Percentiles rank a stretch among this genome's conserved stretches.
phyloP scores from a whole-genome alignment of 2,797 vertebrate genomes.

The Macroramphosus scolopax region DNA sequence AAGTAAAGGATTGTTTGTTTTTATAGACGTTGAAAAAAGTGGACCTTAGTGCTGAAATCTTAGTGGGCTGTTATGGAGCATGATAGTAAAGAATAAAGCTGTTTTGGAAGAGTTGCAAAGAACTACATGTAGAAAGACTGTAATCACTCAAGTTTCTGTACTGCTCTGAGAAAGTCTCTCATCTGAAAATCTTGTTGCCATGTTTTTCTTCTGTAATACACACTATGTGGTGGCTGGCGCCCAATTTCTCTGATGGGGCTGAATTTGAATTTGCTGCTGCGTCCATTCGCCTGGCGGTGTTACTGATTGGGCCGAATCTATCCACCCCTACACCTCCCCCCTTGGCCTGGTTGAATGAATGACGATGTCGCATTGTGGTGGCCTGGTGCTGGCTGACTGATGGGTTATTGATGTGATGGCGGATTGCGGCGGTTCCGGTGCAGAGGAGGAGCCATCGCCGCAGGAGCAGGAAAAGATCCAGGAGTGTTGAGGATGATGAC shows the following conservation, averaged over 20 bases:
- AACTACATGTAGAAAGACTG: slow-evolving; percentile 68
- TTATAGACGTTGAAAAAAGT: slow-evolving; percentile 40
- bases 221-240: slow-evolving; percentile 90
- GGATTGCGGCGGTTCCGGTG: slow-evolving; percentile 84
- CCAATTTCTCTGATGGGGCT: slow-evolving; percentile 92
- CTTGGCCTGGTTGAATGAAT: slow-evolving; percentile 86
- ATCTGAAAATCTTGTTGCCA: slow-evolving; percentile 97
- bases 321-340: slow-evolving; percentile 86
- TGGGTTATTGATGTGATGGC: slow-evolving; percentile 85
- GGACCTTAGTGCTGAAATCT: slow-evolving; percentile 51
- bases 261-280: slow-evolving; percentile 97
- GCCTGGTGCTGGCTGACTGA: slow-evolving; percentile 86
- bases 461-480: slow-evolving; percentile 89
- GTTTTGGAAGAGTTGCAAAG: slow-evolving; percentile 41
- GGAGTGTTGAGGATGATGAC: slow-evolving; percentile 97
- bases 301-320: slow-evolving; percentile 92
- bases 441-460: slow-evolving; percentile 89
- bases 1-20: slow-evolving; percentile 36
- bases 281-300: slow-evolving; percentile 88
- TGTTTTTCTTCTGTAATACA: slow-evolving; percentile 98
- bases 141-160: slow-evolving; percentile 73
- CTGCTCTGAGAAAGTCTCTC: slow-evolving; percentile 85
- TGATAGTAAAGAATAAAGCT: slow-evolving; percentile 47
- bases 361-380: slow-evolving; percentile 86
- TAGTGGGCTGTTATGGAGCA: slow-evolving; percentile 37